These are phyloP conservation scores for Channa striata DNA, from an alignment of 2,797 vertebrate genomes.

Conservation along the genomic window DNA sequence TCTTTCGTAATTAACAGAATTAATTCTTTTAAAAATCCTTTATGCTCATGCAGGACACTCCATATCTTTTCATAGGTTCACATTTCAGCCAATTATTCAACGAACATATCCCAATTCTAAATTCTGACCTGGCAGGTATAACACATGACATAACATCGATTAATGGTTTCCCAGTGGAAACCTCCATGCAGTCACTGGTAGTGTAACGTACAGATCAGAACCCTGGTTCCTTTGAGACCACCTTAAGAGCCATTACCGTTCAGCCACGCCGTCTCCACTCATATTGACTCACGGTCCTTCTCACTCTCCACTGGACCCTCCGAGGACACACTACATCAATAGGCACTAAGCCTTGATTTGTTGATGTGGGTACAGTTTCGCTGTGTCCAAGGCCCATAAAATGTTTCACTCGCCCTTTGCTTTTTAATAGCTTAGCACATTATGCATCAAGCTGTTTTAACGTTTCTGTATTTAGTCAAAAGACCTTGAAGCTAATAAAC, in stretches of 20 bases:
- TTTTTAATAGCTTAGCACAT: not conserved
- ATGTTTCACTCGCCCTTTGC: constrained; percentile 8
- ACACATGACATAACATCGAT: too few relatives aligned
- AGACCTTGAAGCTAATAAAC: too few relatives aligned
- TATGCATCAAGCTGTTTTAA: not conserved
- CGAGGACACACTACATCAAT: constrained; percentile 61
- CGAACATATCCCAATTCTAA: too few relatives aligned
- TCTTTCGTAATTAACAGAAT: too few relatives aligned
- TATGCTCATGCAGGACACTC: too few relatives aligned
- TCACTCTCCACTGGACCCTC: constrained; percentile 42
- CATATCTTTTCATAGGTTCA: too few relatives aligned
- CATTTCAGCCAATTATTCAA: too few relatives aligned
- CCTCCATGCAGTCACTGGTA: not conserved
- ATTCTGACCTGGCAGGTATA: constrained; percentile 3
- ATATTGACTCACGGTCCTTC: constrained; percentile 67
- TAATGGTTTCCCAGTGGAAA: constrained; percentile 35
- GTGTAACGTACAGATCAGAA: constrained; percentile 41
- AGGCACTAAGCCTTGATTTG: constrained; percentile 44
- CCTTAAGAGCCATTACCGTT: constrained; percentile 66
- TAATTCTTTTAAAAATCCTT: too few relatives aligned
- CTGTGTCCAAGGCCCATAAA: constrained; percentile 12
- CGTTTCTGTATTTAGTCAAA: constrained; percentile 26
- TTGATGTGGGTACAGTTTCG: constrained; percentile 11
- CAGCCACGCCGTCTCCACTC: constrained; percentile 64
- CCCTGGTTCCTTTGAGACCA: constrained; percentile 18